phyloP scores from a whole-genome alignment of 2,797 vertebrate species.

The Mormyrops boulengeri region DNA sequence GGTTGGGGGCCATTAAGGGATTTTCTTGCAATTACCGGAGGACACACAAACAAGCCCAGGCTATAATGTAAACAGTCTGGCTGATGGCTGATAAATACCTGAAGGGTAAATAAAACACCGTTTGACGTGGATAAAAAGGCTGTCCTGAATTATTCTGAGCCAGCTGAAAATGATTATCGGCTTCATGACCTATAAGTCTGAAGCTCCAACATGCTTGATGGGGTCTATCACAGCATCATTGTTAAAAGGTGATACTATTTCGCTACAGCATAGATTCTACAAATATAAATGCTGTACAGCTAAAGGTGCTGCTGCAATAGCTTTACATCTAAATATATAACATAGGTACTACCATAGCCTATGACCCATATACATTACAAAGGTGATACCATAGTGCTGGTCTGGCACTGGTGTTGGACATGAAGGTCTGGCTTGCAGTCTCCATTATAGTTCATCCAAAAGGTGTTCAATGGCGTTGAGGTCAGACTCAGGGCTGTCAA shows the following conservation, averaged over 20 bases:
- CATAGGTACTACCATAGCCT: neutral
- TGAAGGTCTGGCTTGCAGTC: neutral
- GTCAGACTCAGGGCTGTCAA: neutral
- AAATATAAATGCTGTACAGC: neutral
- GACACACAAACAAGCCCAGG: conserved; percentile 18
- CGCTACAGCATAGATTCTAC: neutral
- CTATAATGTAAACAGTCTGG: neutral
- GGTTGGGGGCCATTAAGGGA: neutral
- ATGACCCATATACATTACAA: too few species aligned
- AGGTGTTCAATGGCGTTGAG: neutral
- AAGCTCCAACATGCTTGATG: neutral
- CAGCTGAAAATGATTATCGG: neutral
- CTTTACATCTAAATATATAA: neutral
- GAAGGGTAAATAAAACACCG: neutral
- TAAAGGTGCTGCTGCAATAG: neutral
- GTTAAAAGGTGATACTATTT: neutral
- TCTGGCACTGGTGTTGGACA: neutral
- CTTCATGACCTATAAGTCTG: neutral
- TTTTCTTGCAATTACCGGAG: conserved; percentile 24
- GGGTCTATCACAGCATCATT: neutral
- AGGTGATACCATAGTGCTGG: neutral
- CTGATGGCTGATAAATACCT: neutral
- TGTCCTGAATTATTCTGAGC: neutral
- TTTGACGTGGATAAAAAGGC: neutral
- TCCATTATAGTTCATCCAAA: neutral